phyloP scores from a whole-genome alignment of 2,888 invertebrate species.

The Clivina fossor region DNA sequence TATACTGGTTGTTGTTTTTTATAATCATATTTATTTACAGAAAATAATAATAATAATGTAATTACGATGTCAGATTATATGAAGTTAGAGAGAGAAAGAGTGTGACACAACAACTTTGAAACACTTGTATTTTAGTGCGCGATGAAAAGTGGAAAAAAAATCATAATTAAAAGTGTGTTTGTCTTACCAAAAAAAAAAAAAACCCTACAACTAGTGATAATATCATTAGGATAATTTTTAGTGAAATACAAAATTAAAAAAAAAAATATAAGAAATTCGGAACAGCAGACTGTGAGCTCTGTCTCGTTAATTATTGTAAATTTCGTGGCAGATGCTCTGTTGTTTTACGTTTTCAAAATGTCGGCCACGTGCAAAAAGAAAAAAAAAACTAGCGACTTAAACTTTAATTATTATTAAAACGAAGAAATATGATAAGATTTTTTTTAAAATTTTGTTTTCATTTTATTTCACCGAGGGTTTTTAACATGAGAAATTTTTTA shows the following conservation, averaged over 20 bases:
- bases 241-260: no score
- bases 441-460: conserved; percentile 29
- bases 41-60: no score
- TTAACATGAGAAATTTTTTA: conserved; percentile 31
- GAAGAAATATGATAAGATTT: neutral
- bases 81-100: no score
- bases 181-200: neutral
- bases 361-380: neutral
- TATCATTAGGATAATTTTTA: conserved; percentile 25
- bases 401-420: conserved; percentile 16
- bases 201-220: conserved; percentile 27
- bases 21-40: no score
- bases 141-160: neutral
- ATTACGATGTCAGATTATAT: no score
- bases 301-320: no score
- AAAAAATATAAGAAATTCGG: conserved; percentile 1
- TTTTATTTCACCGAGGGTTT: conserved; percentile 31
- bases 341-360: conserved; percentile 5
- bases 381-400: conserved; percentile 9
- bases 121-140: no score
- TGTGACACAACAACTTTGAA: no score
- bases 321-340: conserved; percentile 16
- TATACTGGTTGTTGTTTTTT: no score
- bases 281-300: conserved; percentile 26
- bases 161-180: neutral